Evolutionary conservation across 2,888 invertebrate genomes (phyloP).

Genomic region (Penaeus monodon): DNA sequence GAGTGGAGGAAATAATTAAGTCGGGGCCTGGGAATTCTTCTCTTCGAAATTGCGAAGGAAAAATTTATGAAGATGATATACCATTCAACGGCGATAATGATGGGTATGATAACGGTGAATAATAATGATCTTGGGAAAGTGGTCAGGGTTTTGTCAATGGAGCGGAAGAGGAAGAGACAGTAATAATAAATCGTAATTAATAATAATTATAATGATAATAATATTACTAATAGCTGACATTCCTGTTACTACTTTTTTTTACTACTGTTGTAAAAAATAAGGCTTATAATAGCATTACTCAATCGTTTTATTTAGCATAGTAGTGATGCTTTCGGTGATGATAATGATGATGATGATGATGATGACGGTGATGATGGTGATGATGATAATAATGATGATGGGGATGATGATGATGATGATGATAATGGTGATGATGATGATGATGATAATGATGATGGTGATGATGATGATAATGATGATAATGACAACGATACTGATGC

Average conservation of each 20-base stretch:
- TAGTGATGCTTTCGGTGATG: neutral
- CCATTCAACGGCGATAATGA: neutral
- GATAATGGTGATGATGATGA: neutral
- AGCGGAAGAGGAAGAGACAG: too few species aligned
- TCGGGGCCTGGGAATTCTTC: too few species aligned
- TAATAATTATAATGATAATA: neutral
- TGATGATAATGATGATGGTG: conserved; percentile 4
- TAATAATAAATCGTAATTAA: neutral
- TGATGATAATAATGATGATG: neutral
- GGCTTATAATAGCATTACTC: too few species aligned
- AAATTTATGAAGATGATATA: too few species aligned
- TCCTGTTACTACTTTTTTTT: neutral
- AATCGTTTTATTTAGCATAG: too few species aligned
- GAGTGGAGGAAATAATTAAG: too few species aligned
- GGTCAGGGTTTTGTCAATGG: too few species aligned
- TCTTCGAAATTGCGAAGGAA: too few species aligned
- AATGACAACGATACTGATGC: neutral
- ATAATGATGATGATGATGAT: neutral
- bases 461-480: conserved; percentile 23
- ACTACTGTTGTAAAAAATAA: neutral
- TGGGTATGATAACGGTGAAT: neutral
- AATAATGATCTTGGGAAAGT: neutral
- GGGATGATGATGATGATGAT: conserved; percentile 15
- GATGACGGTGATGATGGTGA: neutral
- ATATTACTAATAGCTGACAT: neutral